Percentiles rank a stretch among this genome's conserved stretches.
These are phyloP conservation scores for Drosophila affinis DNA, from an alignment of 2,888 invertebrate species.

Conservation along the genomic window DNA sequence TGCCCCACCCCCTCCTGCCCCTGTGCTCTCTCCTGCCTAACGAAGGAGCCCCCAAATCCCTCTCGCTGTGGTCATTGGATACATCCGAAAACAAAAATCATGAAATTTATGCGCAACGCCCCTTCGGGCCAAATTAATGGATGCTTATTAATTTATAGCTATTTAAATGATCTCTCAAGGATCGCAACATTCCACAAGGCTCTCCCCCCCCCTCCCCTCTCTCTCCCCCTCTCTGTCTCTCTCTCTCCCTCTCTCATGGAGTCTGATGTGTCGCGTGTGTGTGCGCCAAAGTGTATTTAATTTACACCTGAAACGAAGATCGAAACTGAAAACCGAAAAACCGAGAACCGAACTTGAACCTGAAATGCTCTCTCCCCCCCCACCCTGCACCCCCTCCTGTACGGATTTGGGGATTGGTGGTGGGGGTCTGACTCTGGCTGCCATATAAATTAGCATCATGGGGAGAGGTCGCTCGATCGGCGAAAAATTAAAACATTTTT, in stretches of 20 bases:
- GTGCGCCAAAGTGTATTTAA: constrained; percentile 65
- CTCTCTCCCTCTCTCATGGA: constrained; percentile 58
- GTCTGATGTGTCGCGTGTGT: constrained; percentile 63
- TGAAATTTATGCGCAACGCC: constrained; percentile 74
- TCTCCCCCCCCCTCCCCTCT: too few species aligned
- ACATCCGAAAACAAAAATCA: constrained; percentile 54
- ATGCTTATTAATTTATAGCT: constrained; percentile 78
- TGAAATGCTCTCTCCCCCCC: constrained; percentile 57
- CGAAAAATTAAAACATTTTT: constrained; percentile 67
- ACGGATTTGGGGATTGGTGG: background rate
- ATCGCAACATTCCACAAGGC: constrained; percentile 73
- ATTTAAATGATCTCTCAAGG: constrained; percentile 74
- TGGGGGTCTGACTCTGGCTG: constrained; percentile 27
- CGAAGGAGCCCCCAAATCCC: constrained; percentile 7
- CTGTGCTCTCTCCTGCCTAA: background rate
- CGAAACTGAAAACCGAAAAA: constrained; percentile 59
- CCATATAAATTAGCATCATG: constrained; percentile 78
- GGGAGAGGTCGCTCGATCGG: constrained; percentile 64
- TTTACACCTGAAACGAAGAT: constrained; percentile 69
- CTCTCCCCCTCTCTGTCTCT: constrained; percentile 1
- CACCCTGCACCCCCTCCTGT: constrained; percentile 52
- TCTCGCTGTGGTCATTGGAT: constrained; percentile 38
- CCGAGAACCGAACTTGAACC: constrained; percentile 74
- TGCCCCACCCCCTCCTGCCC: too few species aligned
- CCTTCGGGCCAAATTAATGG: constrained; percentile 75